Percentiles rank a stretch among this genome's conserved stretches.
These are phyloP conservation scores for Lophotis ruficrista DNA, from an alignment of 2,113 vertebrate species.

Conservation along the genomic window DNA sequence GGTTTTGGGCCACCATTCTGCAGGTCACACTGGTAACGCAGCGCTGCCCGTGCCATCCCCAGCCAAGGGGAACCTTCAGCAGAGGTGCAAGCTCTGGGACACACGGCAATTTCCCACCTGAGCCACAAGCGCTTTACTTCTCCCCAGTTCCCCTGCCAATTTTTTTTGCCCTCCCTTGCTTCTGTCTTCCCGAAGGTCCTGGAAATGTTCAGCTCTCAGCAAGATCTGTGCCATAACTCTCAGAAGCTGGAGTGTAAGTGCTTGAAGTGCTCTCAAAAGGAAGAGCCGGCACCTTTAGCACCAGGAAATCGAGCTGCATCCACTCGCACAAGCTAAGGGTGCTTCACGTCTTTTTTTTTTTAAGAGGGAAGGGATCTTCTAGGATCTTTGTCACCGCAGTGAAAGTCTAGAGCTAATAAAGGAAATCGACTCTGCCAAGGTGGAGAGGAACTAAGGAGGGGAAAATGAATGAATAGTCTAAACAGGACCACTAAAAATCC, in stretches of 20 bases:
- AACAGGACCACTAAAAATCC: neutral
- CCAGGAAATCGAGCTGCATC: neutral
- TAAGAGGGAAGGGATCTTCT: neutral
- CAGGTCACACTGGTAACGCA: neutral
- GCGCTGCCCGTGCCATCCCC: neutral
- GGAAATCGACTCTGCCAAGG: neutral
- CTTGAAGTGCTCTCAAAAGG: neutral
- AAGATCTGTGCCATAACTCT: neutral
- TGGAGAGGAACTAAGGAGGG: neutral
- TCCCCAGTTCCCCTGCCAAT: neutral
- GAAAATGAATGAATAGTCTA: neutral
- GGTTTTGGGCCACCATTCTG: neutral
- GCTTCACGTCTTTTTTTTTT: neutral
- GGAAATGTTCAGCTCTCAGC: accelerated
- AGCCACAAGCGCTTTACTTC: neutral
- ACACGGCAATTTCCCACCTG: neutral
- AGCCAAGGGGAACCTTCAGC: neutral
- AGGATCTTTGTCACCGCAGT: neutral
- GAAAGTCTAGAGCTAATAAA: neutral
- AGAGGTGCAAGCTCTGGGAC: neutral
- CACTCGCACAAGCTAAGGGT: neutral
- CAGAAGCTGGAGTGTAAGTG: neutral
- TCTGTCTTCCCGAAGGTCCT: neutral
- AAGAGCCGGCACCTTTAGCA: neutral
- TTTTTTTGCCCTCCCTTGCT: neutral